Base-by-base conservation (phyloP, 2,113 vertebrate genomes). In the Myodes glareolus region DNA sequence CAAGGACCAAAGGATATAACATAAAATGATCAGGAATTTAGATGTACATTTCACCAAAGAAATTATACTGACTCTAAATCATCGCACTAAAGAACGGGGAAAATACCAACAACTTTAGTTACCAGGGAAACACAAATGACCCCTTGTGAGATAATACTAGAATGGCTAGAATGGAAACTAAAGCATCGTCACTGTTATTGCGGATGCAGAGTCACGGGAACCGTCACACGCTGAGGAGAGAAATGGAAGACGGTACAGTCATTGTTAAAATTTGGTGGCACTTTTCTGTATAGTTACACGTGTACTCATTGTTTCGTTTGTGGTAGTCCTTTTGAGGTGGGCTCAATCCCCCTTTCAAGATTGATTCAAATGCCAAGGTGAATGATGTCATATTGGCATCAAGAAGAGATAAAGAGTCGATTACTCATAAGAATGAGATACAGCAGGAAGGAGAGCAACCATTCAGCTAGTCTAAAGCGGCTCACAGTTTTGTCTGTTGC, bases 71-170 rank as follows among this genome's bases (percentile, higher is more conserved):
- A 52, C 81, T 90, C 17, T 13, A 81, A 92, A 42, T 61, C 19
- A 47, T 19, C 67, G 4, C 5, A 55, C 61, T 68, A 27, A 77
- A 90, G 19, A 73, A 33, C 70, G 16, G 25, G 58, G 58, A 14
- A 45, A 87, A 31, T 33, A 29, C 7, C 65, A 58, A 50, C 7
- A 45, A n/a, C 47, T 58, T 86, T 68, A 55, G 50, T 81, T 63
- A 93, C 45, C 45, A 76, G 36, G 45, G 16, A 97, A 84, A 84
- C 88, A n/a, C 19, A 88, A 90, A 88, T 39, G 77, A 58, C 82
- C 68, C 61, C 2, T 10, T n/a, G 77, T 25, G 19, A 91, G 72
- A 73, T 70, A 50, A 65, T 72, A 61, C 5, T 58, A 11, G 17
- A 80, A 63, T n/a, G 67, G 75, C 10, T 90, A 39, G n/a, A 68